Evolutionary conservation across 2,113 vertebrate genomes (phyloP).

Genomic region (Manacus vitellinus): DNA sequence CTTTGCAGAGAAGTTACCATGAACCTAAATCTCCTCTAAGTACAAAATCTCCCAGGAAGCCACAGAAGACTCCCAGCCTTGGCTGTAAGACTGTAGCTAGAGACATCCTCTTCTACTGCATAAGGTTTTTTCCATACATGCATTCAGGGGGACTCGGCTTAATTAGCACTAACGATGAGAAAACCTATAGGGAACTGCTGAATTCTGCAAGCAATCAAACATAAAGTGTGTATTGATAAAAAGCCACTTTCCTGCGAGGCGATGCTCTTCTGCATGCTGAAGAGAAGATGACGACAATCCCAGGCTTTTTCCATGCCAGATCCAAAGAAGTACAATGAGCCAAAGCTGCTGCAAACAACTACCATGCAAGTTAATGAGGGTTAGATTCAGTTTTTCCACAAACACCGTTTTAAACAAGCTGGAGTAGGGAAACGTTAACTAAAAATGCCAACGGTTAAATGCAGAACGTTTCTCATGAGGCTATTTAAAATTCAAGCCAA

Average conservation of each 20-base stretch:
- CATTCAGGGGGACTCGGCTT: neutral
- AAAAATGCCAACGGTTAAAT: neutral
- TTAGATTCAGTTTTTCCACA: neutral
- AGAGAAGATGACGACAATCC: neutral
- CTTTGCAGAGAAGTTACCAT: neutral
- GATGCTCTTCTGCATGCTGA: conserved; percentile 36
- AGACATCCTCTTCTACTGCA: neutral
- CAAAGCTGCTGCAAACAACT: conserved; percentile 12
- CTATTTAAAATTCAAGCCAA: conserved; percentile 1
- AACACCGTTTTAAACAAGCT: neutral
- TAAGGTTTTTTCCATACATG: neutral
- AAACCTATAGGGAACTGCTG: conserved; percentile 19
- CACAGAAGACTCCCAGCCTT: neutral
- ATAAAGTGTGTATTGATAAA: neutral
- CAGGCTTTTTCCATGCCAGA: conserved; percentile 9
- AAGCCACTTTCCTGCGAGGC: neutral
- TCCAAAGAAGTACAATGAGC: neutral
- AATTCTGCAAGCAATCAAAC: conserved; percentile 30
- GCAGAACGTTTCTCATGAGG: neutral
- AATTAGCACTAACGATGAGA: conserved; percentile 55
- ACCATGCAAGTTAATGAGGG: conserved; percentile 13
- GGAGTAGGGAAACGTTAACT: neutral
- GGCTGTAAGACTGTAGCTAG: neutral
- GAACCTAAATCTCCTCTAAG: neutral
- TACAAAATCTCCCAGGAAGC: neutral